Conservation (phyloP, 2,113 vertebrate species). For the Cephalopholis sonnerati region DNA sequence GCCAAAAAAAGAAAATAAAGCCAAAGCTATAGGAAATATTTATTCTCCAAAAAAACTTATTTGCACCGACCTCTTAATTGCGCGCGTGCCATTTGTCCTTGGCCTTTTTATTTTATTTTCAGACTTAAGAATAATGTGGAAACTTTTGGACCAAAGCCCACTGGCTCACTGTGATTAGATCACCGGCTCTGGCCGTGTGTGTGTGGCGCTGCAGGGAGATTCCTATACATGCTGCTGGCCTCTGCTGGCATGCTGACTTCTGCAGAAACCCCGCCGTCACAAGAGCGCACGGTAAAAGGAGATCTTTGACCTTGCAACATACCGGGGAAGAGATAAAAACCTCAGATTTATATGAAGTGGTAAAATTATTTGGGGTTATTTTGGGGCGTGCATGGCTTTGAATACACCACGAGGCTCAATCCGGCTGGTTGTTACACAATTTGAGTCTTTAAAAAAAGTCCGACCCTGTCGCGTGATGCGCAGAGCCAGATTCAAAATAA, state of each 20-base stretch:
- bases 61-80: neutral
- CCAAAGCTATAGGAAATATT: neutral
- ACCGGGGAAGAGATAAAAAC: conserved; percentile 68
- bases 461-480: conserved; percentile 13
- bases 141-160: conserved; percentile 55
- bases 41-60: neutral
- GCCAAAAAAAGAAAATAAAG: neutral
- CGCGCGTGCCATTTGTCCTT: conserved; percentile 3
- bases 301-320: conserved; percentile 86
- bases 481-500: conserved; percentile 46
- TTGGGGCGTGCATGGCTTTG: conserved; percentile 35
- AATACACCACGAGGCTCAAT: conserved; percentile 43
- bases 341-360: conserved; percentile 66
- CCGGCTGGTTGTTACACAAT: conserved; percentile 30
- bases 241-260: conserved; percentile 72
- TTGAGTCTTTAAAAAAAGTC: conserved; percentile 8
- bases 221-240: conserved; percentile 64
- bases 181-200: conserved; percentile 57
- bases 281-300: conserved; percentile 79
- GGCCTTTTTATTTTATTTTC: conserved; percentile 39
- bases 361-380: conserved; percentile 19
- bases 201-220: conserved; percentile 69
- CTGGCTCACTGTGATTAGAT: conserved; percentile 59
- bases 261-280: conserved; percentile 75
- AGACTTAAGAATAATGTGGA: conserved; percentile 27